Conservation (phyloP, 1,140 invertebrate genomes). For the Solen grandis region DNA sequence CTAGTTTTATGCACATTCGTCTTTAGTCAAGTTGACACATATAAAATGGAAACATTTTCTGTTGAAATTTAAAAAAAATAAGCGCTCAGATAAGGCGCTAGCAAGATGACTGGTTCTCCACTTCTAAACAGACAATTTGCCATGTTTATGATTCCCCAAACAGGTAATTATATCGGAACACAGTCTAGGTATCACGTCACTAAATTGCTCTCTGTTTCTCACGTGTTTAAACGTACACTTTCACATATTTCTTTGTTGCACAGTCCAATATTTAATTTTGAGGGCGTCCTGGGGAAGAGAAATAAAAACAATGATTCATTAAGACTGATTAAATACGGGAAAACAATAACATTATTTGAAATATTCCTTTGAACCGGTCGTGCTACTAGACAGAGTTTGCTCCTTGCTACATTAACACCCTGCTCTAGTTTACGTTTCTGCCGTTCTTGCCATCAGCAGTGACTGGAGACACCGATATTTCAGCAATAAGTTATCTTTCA, state of each 20-base stretch:
- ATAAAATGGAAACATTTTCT: too few relatives aligned
- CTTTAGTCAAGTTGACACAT: too few relatives aligned
- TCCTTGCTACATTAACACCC: constrained; percentile 15
- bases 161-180: too few relatives aligned
- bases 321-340: constrained; percentile 33
- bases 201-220: too few relatives aligned
- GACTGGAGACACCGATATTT: constrained; percentile 54
- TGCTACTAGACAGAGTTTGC: background rate
- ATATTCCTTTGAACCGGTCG: constrained; percentile 18
- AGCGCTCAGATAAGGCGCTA: too few relatives aligned
- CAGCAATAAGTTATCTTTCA: constrained; percentile 52
- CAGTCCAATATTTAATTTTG: background rate
- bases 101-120: too few relatives aligned
- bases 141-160: too few relatives aligned
- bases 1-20: too few relatives aligned
- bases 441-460: constrained; percentile 29
- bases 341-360: constrained; percentile 47
- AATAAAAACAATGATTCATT: constrained; percentile 44
- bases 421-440: constrained; percentile 18
- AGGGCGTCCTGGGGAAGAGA: background rate
- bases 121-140: too few relatives aligned
- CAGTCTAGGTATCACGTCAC: too few relatives aligned
- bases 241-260: background rate
- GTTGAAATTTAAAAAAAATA: too few relatives aligned
- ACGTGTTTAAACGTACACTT: background rate